Evolutionary conservation across 92 coral and sea anemone genomes (phyloP).

Genomic region (Phenganax subtilis): DNA sequence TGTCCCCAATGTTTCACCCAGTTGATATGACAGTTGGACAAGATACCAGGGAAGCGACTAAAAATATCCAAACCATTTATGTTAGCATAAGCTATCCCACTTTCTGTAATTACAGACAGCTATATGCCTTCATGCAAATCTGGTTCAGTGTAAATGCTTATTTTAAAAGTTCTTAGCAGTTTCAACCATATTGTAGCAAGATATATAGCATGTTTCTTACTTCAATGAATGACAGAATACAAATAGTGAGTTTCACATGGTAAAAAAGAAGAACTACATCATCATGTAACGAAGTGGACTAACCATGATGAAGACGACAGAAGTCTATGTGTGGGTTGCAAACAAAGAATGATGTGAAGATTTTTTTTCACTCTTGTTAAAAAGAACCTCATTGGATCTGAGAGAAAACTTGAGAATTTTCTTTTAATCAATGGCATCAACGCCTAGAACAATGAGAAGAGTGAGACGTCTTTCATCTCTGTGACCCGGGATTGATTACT

Average conservation of each 20-base stretch:
- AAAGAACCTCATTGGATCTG: constrained; percentile 98
- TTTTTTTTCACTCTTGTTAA: constrained; percentile 93
- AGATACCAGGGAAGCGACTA: constrained; percentile 83
- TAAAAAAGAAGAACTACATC: too few relatives aligned
- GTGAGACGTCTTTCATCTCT: too few relatives aligned
- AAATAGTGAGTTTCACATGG: too few relatives aligned
- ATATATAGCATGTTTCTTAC: too few relatives aligned
- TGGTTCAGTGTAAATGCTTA: too few relatives aligned
- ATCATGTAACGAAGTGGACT: background rate
- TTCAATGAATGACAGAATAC: too few relatives aligned
- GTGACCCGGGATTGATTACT: too few relatives aligned
- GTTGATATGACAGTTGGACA: constrained; percentile 84
- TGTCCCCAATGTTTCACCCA: constrained; percentile 96
- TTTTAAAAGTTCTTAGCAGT: too few relatives aligned
- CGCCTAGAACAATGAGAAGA: constrained; percentile 53
- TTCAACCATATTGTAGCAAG: too few relatives aligned
- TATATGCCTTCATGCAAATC: background rate
- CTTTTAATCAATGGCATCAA: constrained; percentile 97
- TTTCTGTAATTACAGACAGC: too few relatives aligned
- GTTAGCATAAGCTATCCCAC: background rate
- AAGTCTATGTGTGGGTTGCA: constrained; percentile 83
- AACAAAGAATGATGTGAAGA: constrained; percentile 81
- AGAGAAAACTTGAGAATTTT: constrained; percentile 92
- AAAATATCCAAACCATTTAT: background rate
- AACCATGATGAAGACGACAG: constrained; percentile 64